Evolutionary conservation across 1,140 invertebrate genomes (phyloP).

Genomic region (Stenopsyche tienmushanensis): DNA sequence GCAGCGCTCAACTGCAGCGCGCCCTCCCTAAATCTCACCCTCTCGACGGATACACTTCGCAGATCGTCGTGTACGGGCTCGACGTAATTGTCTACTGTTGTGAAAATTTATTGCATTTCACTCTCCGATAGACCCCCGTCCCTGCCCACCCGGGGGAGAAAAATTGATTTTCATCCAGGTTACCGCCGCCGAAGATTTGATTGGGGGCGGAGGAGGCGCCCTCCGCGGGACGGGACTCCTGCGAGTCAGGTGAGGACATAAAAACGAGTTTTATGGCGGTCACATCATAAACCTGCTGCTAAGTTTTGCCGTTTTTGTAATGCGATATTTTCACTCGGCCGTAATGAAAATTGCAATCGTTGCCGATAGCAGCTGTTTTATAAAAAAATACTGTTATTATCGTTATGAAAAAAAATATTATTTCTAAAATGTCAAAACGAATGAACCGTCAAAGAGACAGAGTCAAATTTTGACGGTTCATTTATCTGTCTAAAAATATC

Average conservation of each 20-base stretch:
- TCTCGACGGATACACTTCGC: neutral
- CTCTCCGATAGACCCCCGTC: conserved; percentile 2
- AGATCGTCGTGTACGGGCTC: neutral
- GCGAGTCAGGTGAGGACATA: conserved; percentile 19
- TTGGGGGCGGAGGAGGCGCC: neutral
- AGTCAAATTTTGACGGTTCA: too few species aligned
- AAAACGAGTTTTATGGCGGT: conserved; percentile 21
- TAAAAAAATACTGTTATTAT: too few species aligned
- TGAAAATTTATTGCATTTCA: conserved; percentile 30
- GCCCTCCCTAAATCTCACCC: too few species aligned
- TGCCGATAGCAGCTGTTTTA: too few species aligned
- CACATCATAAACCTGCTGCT: conserved; percentile 19
- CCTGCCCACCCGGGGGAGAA: neutral
- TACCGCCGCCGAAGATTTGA: conserved; percentile 13
- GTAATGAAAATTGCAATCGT: too few species aligned
- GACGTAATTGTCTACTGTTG: conserved; percentile 22
- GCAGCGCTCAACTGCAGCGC: too few species aligned
- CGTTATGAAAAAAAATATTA: too few species aligned
- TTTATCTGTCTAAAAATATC: too few species aligned
- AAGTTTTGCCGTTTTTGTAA: conserved; percentile 10
- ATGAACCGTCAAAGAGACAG: too few species aligned
- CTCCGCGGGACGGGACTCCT: neutral
- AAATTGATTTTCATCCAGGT: conserved; percentile 19
- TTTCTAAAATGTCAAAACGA: too few species aligned
- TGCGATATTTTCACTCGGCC: neutral